These are phyloP conservation scores for Climacteris rufus DNA, from an alignment of 2,113 vertebrate species.

Conservation along the genomic window DNA sequence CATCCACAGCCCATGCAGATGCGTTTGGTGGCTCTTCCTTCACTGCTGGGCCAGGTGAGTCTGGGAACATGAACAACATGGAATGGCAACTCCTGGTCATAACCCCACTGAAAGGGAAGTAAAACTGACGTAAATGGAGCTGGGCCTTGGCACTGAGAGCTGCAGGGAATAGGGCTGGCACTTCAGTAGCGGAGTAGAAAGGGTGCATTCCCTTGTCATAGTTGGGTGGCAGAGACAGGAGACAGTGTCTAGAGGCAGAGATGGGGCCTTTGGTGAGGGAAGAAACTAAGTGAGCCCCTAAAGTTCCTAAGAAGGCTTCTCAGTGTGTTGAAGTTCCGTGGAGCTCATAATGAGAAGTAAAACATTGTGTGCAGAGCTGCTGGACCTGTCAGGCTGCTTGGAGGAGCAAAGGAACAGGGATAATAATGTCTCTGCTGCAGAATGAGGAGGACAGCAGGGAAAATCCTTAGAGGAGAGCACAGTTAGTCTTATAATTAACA, in stretches of 20 bases:
- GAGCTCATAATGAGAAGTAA: neutral
- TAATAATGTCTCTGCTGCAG: neutral
- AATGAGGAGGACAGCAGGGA: neutral
- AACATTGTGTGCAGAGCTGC: neutral
- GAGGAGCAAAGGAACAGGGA: neutral
- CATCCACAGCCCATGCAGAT: conserved; percentile 52
- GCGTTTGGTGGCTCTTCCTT: conserved; percentile 77
- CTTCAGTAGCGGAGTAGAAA: neutral
- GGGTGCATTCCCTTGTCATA: neutral
- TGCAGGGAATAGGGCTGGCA: neutral
- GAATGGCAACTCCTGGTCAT: neutral
- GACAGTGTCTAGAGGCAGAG: neutral
- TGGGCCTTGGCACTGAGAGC: neutral
- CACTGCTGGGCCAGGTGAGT: conserved; percentile 80
- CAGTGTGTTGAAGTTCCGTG: neutral
- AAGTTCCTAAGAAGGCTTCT: neutral
- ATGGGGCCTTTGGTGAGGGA: neutral
- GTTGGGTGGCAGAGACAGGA: neutral
- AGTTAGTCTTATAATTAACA: neutral
- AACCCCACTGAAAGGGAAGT: neutral
- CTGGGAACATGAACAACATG: fast-evolving
- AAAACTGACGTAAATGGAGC: neutral
- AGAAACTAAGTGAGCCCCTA: neutral
- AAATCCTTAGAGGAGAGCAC: neutral
- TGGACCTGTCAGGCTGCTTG: neutral